Percentiles rank a stretch among this genome's conserved stretches.
Evolutionary conservation across 2,888 invertebrate genomes (phyloP).

Genomic region (Hypolimnas misippus): DNA sequence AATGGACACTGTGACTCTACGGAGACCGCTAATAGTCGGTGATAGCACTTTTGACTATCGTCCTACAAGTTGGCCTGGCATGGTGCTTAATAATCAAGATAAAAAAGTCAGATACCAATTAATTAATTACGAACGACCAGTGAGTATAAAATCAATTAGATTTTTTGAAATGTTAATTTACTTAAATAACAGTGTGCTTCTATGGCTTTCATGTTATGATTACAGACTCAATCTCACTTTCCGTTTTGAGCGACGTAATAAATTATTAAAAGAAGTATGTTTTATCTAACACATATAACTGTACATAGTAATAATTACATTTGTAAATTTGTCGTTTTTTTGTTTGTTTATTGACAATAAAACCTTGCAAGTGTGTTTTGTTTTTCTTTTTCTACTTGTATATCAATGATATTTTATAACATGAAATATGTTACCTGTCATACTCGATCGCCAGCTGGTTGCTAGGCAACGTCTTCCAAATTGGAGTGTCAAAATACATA

Average conservation of each 20-base stretch:
- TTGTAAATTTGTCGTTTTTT: too few relatives aligned
- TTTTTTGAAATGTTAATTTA: neutral
- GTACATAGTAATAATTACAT: too few relatives aligned
- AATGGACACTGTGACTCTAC: conserved; percentile 70
- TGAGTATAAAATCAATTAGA: conserved; percentile 37
- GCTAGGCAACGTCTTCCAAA: too few relatives aligned
- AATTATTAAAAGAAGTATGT: too few relatives aligned
- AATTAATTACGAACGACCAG: conserved; percentile 70
- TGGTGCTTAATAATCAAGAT: conserved; percentile 73
- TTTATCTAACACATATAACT: too few relatives aligned
- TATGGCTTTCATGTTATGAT: conserved; percentile 35
- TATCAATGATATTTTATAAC: too few relatives aligned
- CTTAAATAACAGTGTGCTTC: neutral
- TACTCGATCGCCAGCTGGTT: too few relatives aligned
- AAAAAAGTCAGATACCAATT: conserved; percentile 77
- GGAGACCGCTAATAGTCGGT: conserved; percentile 72
- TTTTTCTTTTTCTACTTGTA: too few relatives aligned
- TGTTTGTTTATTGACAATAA: too few relatives aligned
- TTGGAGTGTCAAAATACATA: too few relatives aligned
- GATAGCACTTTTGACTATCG: conserved; percentile 78
- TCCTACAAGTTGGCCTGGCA: conserved; percentile 75
- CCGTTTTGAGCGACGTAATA: conserved; percentile 64
- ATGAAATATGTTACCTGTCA: too few relatives aligned
- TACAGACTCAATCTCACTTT: conserved; percentile 66
- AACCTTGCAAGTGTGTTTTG: too few relatives aligned